Base-by-base conservation (phyloP, 2,113 vertebrate genomes). In the Pteronura brasiliensis region DNA sequence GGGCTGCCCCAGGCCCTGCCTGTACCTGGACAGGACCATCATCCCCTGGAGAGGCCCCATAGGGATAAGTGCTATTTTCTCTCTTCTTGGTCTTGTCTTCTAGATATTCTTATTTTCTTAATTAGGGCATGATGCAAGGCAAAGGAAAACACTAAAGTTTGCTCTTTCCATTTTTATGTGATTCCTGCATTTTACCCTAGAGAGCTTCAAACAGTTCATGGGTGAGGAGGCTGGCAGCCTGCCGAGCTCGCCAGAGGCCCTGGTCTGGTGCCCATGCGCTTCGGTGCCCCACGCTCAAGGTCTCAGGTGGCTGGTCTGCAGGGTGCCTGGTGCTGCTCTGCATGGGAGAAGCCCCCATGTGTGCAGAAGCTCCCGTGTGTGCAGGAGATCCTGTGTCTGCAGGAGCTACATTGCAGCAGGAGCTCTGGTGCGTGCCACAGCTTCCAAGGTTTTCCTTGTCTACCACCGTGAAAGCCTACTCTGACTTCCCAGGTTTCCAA, bases 201-300 rank as follows among this genome's bases (percentile, higher is more conserved):
- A 61, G 2, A 3, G 10, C 6, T 25, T 34, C 21, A 25, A 21
- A 34, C 2, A 52, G 1, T 8, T 74, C 42, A 14, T 7, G 11
- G 10, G 9, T 1, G 2, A 34, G 23, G 17, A 59, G 23, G 15
- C 0, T 29, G 5, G 14, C 0, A 29, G 10, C 0, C 25, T 39
- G 12, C 52, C 13, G 3, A 31, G 6, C 23, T 7, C 25, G 1
- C 13, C 12, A 1, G 47, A 36, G 29, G 34, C 21, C 15, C 4
- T 27, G 23, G 1, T 11, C 25, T 55, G 39, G 29, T 7, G 27
- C 11, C 0, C 0, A 7, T 6, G 31, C 0, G 12, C 42, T 8
- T 85, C 23, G 4, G 18, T 23, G 52, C 31, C 23, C 12, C 3
- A 23, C 0, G 14, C 2, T 5, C 7, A 6, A 12, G 2, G 9